Evolutionary conservation across 2,888 invertebrate species (phyloP), one percentile per base, ranked within the genome.

Genomic region (Piscicola geometra): DNA sequence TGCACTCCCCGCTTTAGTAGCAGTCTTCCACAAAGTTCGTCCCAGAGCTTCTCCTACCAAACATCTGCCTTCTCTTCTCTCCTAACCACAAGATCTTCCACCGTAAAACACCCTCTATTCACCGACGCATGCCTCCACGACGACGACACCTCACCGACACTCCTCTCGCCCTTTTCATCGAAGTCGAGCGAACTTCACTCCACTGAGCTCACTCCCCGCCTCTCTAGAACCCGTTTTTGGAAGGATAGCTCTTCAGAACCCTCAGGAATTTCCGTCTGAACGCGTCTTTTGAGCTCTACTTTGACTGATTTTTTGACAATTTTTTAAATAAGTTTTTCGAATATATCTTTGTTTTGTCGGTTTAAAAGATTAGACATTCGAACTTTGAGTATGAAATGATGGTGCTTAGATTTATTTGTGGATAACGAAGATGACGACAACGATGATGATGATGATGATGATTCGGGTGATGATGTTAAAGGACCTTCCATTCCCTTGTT

Each of bases 221-320:
- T 56, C 60, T 56, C 60, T 21, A 18, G 60, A 18, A 56, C 60
- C 21, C 5, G 15, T 21, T 56, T 56, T 21, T 56, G 60, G 60
- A 56, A 56, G n/a, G 60, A 56, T 21, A 41, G 41, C 41, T 41
- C 41, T 9, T 25, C 60, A 5, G 60, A 56, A 56, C 60, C 60
- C 21, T 56, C 60, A 25, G 60, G 60, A 56, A 56, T 56, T n/a
- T 56, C 60, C 9, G 60, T 56, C 9, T 56, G n/a, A 56, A 25
- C 3, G 15, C 25, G 5, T 21, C 60, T 25, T 25, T 56, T 21
- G 5, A 25, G 50, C 9, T 21, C 50, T 15, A 15, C 21, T 47
- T 47, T 9, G n/a, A 56, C 60, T 25, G 9, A 56, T 21, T 21
- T 56, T 56, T 56, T 3, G 21, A 56, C 25, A 5, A 18, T 56